phyloP scores from a whole-genome alignment of 2,113 vertebrate genomes.

The Furnarius figulus region DNA sequence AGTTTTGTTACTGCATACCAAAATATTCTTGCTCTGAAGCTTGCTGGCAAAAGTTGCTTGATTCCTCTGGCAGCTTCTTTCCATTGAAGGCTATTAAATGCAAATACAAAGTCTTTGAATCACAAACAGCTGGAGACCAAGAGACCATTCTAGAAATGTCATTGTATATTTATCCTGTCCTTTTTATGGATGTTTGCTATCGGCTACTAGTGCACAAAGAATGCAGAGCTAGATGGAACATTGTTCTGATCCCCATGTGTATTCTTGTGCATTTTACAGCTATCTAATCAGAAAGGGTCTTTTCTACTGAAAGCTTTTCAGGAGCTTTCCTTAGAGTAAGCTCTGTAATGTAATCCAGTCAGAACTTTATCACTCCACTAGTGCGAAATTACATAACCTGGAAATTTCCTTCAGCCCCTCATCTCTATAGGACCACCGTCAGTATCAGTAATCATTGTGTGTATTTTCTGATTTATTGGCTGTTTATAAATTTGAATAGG shows the following conservation, averaged over 20 bases:
- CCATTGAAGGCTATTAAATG: neutral
- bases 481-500: neutral
- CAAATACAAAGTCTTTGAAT: neutral
- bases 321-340: neutral
- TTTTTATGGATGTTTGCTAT: neutral
- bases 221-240: neutral
- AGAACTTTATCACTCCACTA: neutral
- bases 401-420: neutral
- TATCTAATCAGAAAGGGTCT: neutral
- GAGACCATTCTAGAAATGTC: neutral
- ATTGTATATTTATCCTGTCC: neutral
- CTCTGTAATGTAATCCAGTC: neutral
- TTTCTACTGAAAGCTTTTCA: neutral
- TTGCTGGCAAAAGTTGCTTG: slow-evolving; percentile 2
- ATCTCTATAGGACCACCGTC: neutral
- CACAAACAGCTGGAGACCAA: neutral
- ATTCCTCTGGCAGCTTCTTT: slow-evolving; percentile 17
- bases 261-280: neutral
- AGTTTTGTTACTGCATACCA: neutral
- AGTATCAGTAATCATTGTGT: neutral
- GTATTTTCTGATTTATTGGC: neutral
- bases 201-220: neutral
- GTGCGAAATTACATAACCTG: neutral
- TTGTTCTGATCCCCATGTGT: neutral
- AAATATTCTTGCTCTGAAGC: slow-evolving; percentile 35